A percentile compares a stretch with the other conserved stretches of the same genome.
phyloP scores from a whole-genome alignment of 2,113 vertebrate species.

The Burhinus bistriatus region DNA sequence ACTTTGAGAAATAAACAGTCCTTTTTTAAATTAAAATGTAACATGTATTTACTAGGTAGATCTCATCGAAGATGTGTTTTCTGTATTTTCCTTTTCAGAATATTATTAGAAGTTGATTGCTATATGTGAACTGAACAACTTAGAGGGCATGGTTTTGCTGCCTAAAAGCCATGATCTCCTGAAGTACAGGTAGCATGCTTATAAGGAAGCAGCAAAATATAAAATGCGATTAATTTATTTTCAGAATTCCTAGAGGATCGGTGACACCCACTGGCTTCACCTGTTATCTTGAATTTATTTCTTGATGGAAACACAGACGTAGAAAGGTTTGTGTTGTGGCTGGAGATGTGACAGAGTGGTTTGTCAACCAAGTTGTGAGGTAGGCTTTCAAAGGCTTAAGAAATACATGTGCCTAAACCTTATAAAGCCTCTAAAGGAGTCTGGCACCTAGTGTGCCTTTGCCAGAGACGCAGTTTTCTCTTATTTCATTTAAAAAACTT shows the following conservation, averaged over 20 bases:
- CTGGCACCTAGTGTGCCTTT: neutral
- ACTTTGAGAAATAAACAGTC: neutral
- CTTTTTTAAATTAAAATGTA: neutral
- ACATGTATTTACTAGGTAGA: neutral
- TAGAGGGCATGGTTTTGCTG: neutral
- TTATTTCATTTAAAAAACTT: neutral
- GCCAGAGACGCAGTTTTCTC: neutral
- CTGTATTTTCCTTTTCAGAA: no score
- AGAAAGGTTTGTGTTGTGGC: neutral
- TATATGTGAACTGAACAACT: no score
- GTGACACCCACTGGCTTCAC: neutral
- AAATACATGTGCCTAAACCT: neutral
- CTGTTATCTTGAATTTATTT: neutral
- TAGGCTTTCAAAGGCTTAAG: neutral
- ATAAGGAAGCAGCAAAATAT: neutral
- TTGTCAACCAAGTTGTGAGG: neutral
- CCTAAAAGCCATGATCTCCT: neutral
- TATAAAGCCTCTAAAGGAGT: neutral
- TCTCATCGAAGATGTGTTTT: no score
- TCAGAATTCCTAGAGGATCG: neutral
- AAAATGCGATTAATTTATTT: neutral
- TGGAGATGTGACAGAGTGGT: neutral
- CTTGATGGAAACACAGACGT: neutral
- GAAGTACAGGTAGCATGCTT: neutral
- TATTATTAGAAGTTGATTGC: no score